Conservation (phyloP, 2,888 invertebrate species). For the Agrotis puta region DNA sequence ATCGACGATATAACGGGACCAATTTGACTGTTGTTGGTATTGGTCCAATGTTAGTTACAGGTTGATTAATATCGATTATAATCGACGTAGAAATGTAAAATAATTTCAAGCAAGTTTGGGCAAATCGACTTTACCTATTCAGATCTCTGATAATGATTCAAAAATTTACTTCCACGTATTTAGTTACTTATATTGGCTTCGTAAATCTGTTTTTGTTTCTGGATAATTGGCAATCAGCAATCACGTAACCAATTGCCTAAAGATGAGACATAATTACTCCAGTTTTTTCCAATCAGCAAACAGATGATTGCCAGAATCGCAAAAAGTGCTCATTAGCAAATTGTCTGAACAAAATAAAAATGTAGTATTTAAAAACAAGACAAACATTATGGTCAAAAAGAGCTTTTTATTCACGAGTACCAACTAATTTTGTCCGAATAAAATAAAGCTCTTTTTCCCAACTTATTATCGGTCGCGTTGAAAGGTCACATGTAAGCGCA, state of each 20-base stretch:
- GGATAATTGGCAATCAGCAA: conserved; percentile 18
- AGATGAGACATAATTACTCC: conserved; percentile 6
- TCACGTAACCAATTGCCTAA: conserved; percentile 1
- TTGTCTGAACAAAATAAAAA: not conserved
- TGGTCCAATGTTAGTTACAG: not conserved
- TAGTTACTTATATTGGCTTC: conserved; percentile 7
- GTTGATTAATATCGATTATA: not conserved
- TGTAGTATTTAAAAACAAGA: not conserved
- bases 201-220: not conserved
- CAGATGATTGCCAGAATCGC: not conserved
- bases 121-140: no score
- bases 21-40: not conserved
- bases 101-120: no score
- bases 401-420: not conserved
- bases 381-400: not conserved
- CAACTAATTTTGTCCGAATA: conserved; percentile 12
- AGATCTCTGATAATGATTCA: not conserved
- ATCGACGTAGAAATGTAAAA: not conserved
- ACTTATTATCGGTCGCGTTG: conserved; percentile 29
- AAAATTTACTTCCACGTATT: conserved; percentile 7
- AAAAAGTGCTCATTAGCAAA: conserved; percentile 7
- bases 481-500: conserved; percentile 48
- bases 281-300: not conserved
- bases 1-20: not conserved
- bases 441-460: conserved; percentile 23